Conservation (phyloP, 2,797 vertebrate species). For the Triplophysa bombifrons region DNA sequence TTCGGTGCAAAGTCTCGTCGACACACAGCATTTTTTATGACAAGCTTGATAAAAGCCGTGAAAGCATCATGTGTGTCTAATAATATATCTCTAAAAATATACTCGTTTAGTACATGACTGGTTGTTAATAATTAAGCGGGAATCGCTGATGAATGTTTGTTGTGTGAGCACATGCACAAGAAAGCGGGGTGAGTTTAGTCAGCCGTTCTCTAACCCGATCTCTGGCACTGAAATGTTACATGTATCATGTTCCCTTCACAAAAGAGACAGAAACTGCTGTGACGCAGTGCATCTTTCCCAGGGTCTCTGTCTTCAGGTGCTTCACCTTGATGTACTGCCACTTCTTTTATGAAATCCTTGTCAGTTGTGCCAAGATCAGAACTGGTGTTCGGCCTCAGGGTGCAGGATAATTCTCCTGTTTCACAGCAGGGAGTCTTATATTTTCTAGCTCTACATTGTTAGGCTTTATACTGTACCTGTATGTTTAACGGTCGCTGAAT, state of each 20-base stretch:
- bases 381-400: conserved; percentile 14
- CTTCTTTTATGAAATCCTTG: conserved; percentile 11
- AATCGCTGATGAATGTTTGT: background rate
- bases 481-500: background rate
- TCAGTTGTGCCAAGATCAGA: conserved; percentile 18
- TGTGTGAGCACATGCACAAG: background rate
- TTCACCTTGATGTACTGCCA: conserved; percentile 21
- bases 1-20: conserved; percentile 25
- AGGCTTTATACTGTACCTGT: background rate
- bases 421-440: conserved; percentile 7
- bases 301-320: conserved; percentile 12
- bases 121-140: conserved; percentile 57
- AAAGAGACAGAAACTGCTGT: conserved; percentile 31
- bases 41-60: background rate
- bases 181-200: conserved; percentile 17
- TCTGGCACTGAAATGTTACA: conserved; percentile 19
- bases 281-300: conserved; percentile 34
- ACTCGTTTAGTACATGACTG: background rate
- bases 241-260: conserved; percentile 44
- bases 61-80: conserved; percentile 4
- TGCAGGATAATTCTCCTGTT: conserved; percentile 25
- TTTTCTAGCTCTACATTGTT: conserved; percentile 3
- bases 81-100: conserved; percentile 7
- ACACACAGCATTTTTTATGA: conserved; percentile 1
- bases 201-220: conserved; percentile 9